Conservation (phyloP, 2,797 vertebrate species). For the Sebastes iracundus region DNA sequence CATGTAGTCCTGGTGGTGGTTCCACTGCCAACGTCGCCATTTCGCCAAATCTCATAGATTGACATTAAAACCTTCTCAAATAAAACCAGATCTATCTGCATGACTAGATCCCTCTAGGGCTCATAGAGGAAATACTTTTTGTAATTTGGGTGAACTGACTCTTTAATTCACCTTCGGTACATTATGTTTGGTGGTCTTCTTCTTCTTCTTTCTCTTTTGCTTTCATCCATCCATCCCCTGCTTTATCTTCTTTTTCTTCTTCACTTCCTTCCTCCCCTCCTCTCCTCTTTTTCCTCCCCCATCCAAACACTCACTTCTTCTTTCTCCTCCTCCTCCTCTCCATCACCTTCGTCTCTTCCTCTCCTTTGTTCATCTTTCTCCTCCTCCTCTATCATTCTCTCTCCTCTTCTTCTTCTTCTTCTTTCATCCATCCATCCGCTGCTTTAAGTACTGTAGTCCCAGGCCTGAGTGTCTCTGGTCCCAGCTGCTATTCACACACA, state of each 20-base stretch:
- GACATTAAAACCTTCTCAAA: background rate
- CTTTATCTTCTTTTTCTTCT: too few species aligned
- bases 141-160: background rate
- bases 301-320: too few species aligned
- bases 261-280: too few species aligned
- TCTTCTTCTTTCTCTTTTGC: too few species aligned
- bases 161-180: background rate
- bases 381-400: too few species aligned
- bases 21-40: too few species aligned
- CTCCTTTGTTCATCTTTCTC: too few species aligned
- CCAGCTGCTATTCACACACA: background rate
- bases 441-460: conserved; percentile 8
- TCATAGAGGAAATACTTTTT: background rate
- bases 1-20: background rate
- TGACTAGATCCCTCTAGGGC: background rate
- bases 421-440: conserved; percentile 6
- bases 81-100: background rate
- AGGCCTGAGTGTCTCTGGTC: background rate
- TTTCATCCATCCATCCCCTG: too few species aligned
- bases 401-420: background rate
- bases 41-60: background rate
- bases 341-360: too few species aligned
- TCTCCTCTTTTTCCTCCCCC: too few species aligned
- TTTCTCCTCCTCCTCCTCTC: too few species aligned
- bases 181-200: background rate